Evolutionary conservation across 2,888 invertebrate genomes (phyloP).

Genomic region (Cephus sareptanus): DNA sequence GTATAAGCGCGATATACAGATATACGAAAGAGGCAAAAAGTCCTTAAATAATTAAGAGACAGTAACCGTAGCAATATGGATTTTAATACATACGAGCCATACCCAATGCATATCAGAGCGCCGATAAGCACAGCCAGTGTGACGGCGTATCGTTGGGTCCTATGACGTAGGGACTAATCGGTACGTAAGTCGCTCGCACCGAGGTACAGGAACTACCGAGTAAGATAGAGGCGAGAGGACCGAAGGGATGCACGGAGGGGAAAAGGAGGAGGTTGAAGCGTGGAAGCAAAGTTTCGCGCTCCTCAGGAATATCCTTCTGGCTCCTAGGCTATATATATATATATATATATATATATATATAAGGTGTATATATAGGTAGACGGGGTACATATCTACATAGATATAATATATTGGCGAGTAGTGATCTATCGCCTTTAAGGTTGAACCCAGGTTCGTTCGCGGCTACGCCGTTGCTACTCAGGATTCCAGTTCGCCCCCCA

Average conservation of each 20-base stretch:
- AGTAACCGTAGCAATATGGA: background rate
- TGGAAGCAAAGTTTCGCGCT: background rate
- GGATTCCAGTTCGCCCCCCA: constrained; percentile 63
- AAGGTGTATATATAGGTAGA: background rate
- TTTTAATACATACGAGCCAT: background rate
- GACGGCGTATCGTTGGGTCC: background rate
- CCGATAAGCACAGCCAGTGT: background rate
- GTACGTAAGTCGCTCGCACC: background rate
- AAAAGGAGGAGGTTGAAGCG: background rate
- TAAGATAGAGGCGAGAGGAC: background rate
- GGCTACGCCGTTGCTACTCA: constrained; percentile 66
- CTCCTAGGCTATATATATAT: background rate
- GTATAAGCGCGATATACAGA: background rate
- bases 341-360: background rate
- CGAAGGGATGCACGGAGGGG: background rate
- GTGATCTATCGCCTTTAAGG: constrained; percentile 65
- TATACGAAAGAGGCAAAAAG: background rate
- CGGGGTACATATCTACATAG: background rate
- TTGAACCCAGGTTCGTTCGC: constrained; percentile 62
- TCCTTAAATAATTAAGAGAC: background rate
- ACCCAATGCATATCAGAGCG: background rate
- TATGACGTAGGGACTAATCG: background rate
- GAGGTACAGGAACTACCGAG: background rate
- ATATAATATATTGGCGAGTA: constrained; percentile 29
- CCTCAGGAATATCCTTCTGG: background rate